Base-by-base conservation (phyloP, 1,140 invertebrate species). In the Phthorimaea operculella region DNA sequence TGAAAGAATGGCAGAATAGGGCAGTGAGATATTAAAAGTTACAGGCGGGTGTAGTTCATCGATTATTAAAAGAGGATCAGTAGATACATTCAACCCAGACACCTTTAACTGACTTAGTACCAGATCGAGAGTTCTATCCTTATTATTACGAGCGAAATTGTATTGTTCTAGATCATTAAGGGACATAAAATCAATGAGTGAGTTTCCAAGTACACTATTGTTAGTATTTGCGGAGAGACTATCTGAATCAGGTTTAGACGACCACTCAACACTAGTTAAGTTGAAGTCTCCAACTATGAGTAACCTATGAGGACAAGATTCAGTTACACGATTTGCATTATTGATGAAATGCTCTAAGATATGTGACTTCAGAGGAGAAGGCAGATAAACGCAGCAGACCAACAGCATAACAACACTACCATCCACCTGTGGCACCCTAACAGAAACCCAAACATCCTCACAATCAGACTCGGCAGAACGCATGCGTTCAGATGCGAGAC, bases 251-350 rank as follows among this genome's bases (percentile, higher is more conserved):
- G 44, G n/a, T 15, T 4, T 2, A 15, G 12, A 14, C 15, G 12
- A 15, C 58, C 58, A 60, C 10, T 21, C 42, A 34, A 62, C 54
- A 49, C 21, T 36, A 28, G 56, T 58, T 48, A 58, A 48, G 36
- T 67, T 70, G 51, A 70, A 70, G 45, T 68, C 65, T 1, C 65
- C 63, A 8, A 60, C n/a, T 15, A 67, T 59, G 6, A 34, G 44
- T 14, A 15, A 45, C 33, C n/a, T 50, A 36, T 54, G 18, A 4
- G 18, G 7, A 15, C 14, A 18, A 9, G 28, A 39, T 42, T 62
- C 58, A 33, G 52, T 47, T 10, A 52, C 44, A 2, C 5, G 8
- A 48, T 59, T 66, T n/a, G 14, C 51, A 34, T 62, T 62, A 9
- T 66, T 51, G 12, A 63, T 4, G 49, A 70, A 70, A 14, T 59